Evolutionary conservation across 92 coral and sea anemone species (phyloP), one percentile per base, ranked within the genome.

Genomic region (Metridium senile): DNA sequence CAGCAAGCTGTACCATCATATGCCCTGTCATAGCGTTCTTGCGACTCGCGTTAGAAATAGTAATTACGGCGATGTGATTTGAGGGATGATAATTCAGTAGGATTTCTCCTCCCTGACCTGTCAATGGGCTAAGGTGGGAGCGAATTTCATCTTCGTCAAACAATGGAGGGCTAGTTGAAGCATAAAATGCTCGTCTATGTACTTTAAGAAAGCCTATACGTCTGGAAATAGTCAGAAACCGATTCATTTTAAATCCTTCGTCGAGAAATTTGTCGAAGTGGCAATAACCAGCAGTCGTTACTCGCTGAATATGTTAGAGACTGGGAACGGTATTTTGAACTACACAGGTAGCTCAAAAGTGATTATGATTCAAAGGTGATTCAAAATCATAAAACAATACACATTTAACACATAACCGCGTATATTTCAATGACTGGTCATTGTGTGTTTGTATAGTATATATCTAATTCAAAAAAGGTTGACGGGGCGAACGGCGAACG

Each of bases 1-100:
- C 99, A 1, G 99, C 97, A 1, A 95, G 74, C 51, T 79, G 75
- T 16, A 87, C 97, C 99, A 95, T 95, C 99, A 95, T 95, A 28
- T 80, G 65, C 2, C 99, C 97, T 0, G 95, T 89, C 66, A 95
- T 46, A 8, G 99, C 99, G 74, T 95, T 95, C 62, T 77, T 85
- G 20, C 89, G 90, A 51, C 71, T 77, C 45, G 86, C 87, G 62
- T 95, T 95, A 27, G 58, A 46, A 22, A 95, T 83, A 26, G 89
- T 71, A 20, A 92, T 69, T 10, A 93, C 89, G 11, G 93, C 91
- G 52, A 86, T 59, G 65, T 89, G 90, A 51, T 87, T 59, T 16
- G 71, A 81, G 3, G 62, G 53, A 27, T 86, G 71, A 62, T 82
- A 80, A 4, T 69, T 78, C 21, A 89, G 70, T 11, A 74, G 27